These are phyloP conservation scores for Drosophila persimilis DNA, from an alignment of 1,140 invertebrate species.

Conservation along the genomic window DNA sequence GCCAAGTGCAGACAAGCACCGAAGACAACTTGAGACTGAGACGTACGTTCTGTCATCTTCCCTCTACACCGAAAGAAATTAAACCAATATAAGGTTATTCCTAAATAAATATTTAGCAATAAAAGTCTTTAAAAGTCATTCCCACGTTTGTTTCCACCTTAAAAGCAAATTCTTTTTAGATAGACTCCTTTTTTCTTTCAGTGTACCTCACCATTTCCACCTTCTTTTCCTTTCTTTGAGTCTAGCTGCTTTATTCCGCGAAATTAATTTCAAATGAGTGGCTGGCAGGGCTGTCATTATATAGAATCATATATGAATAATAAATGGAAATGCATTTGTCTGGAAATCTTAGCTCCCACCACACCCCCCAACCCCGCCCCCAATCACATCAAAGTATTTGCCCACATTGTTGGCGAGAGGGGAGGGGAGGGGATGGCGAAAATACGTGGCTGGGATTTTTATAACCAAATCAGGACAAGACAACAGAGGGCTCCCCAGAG, in stretches of 20 bases:
- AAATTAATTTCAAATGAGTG: conserved; percentile 79
- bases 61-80: too few species aligned
- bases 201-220: conserved; percentile 9
- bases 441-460: conserved; percentile 75
- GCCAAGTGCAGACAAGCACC: conserved; percentile 48
- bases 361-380: neutral
- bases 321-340: conserved; percentile 61
- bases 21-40: conserved; percentile 11
- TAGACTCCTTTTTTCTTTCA: neutral
- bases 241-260: conserved; percentile 57
- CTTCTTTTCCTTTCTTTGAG: conserved; percentile 24
- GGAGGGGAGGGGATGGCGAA: conserved; percentile 2
- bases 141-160: too few species aligned
- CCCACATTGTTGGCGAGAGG: conserved; percentile 15
- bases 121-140: too few species aligned
- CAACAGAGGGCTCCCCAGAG: conserved; percentile 1
- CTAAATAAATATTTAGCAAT: too few species aligned
- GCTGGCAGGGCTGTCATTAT: conserved; percentile 60
- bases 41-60: neutral
- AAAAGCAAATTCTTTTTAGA: too few species aligned
- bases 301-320: conserved; percentile 61
- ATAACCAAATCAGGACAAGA: conserved; percentile 77
- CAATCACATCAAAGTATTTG: conserved; percentile 21
- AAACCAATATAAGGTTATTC: too few species aligned
- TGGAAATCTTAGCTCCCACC: conserved; percentile 37